Evolutionary conservation across 2,888 invertebrate species (phyloP).

Genomic region (Lasioglossum oenotherae): DNA sequence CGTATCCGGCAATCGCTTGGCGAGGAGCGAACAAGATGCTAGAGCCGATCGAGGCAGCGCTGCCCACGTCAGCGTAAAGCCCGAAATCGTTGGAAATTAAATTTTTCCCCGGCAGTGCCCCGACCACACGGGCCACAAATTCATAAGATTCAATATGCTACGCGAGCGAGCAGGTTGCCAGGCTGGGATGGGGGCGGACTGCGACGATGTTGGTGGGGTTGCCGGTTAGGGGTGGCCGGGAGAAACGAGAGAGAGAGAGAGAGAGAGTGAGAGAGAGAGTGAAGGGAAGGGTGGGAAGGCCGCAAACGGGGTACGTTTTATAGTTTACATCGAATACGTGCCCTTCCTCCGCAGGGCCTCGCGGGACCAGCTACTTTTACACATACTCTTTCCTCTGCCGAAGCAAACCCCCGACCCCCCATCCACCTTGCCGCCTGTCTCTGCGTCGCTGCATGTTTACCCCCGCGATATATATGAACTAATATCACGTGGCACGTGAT

Average conservation of each 20-base stretch:
- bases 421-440: constrained; percentile 32
- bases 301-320: constrained; percentile 67
- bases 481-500: constrained; percentile 81
- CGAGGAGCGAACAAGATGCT: constrained; percentile 35
- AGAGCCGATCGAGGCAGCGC: constrained; percentile 36
- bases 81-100: constrained; percentile 80
- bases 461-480: constrained; percentile 80
- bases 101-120: constrained; percentile 76
- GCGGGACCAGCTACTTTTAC: constrained; percentile 64
- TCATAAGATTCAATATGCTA: constrained; percentile 84
- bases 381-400: constrained; percentile 36
- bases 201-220: constrained; percentile 60
- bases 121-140: constrained; percentile 77
- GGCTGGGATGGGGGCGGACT: constrained; percentile 44
- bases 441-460: constrained; percentile 73
- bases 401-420: not conserved
- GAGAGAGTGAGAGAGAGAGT: constrained; percentile 20
- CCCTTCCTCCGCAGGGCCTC: constrained; percentile 53
- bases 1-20: constrained; percentile 1
- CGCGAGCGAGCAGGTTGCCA: constrained; percentile 71
- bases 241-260: constrained; percentile 5
- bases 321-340: constrained; percentile 82
- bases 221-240: constrained; percentile 9
- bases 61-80: constrained; percentile 72
- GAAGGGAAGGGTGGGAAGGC: constrained; percentile 27